Conservation (phyloP, 2,113 vertebrate genomes). For the Thunnus maccoyii region DNA sequence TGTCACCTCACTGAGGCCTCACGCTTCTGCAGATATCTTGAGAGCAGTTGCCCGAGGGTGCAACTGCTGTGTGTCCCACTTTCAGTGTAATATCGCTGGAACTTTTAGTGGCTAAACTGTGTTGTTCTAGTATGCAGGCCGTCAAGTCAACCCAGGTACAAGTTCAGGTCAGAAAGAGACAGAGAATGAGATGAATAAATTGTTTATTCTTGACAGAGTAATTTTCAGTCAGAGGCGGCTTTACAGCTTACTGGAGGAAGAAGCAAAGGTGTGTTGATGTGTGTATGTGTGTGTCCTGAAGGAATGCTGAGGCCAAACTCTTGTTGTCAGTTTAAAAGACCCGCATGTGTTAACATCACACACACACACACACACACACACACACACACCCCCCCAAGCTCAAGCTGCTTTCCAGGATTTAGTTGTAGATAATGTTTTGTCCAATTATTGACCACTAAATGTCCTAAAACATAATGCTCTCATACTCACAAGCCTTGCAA, state of each 20-base stretch:
- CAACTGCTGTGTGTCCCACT: not conserved
- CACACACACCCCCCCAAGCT: not conserved
- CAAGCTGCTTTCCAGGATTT: conserved; percentile 1
- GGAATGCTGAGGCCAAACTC: conserved; percentile 8
- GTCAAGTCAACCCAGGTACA: not conserved
- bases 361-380: not conserved
- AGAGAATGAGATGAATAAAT: conserved; percentile 20
- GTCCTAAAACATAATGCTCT: not conserved
- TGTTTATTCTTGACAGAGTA: conserved; percentile 14
- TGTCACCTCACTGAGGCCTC: not conserved
- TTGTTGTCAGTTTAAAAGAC: not conserved
- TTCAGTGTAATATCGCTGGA: not conserved
- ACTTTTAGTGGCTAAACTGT: not conserved
- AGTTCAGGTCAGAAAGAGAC: not conserved
- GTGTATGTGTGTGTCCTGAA: not conserved
- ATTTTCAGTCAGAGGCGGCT: conserved; percentile 8
- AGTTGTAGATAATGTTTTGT: not conserved
- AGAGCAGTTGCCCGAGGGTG: not conserved
- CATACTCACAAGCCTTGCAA: not conserved
- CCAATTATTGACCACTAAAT: too few species aligned
- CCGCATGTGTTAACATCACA: not conserved
- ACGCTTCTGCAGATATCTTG: not conserved
- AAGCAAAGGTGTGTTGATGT: not conserved
- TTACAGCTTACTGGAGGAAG: conserved; percentile 17
- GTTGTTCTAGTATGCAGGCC: not conserved